Evolutionary conservation across 2,797 vertebrate genomes (phyloP).

Genomic region (Garrulus glandarius): DNA sequence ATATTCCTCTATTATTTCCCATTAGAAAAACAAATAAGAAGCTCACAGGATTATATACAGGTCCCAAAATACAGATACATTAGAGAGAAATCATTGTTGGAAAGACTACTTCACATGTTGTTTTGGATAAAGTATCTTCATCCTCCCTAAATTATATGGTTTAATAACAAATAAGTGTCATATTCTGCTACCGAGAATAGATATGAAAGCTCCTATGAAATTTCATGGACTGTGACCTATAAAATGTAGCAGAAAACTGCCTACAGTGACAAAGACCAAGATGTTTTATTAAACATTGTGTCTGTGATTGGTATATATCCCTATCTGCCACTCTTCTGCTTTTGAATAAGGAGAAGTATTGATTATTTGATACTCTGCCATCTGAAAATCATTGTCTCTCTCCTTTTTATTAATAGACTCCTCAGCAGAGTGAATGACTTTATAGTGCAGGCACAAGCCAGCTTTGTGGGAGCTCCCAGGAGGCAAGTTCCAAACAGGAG

Average conservation of each 20-base stretch:
- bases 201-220: slow-evolving; percentile 21
- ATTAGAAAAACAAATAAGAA: neutral
- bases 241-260: slow-evolving; percentile 17
- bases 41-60: neutral
- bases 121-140: neutral
- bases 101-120: neutral
- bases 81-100: neutral
- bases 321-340: neutral
- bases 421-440: neutral
- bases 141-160: slow-evolving; percentile 14
- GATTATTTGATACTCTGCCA: neutral
- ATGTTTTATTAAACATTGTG: neutral
- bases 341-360: neutral
- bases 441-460: neutral
- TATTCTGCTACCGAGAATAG: neutral
- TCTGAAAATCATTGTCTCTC: neutral
- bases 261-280: neutral
- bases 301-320: neutral
- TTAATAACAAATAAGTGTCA: slow-evolving; percentile 46
- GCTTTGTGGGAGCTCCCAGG: neutral
- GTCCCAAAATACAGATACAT: neutral
- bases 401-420: neutral
- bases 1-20: neutral
- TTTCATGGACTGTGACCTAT: slow-evolving; percentile 27
- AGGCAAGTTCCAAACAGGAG: neutral